phyloP scores from a whole-genome alignment of 2,797 vertebrate species.

The Danionella dracula region DNA sequence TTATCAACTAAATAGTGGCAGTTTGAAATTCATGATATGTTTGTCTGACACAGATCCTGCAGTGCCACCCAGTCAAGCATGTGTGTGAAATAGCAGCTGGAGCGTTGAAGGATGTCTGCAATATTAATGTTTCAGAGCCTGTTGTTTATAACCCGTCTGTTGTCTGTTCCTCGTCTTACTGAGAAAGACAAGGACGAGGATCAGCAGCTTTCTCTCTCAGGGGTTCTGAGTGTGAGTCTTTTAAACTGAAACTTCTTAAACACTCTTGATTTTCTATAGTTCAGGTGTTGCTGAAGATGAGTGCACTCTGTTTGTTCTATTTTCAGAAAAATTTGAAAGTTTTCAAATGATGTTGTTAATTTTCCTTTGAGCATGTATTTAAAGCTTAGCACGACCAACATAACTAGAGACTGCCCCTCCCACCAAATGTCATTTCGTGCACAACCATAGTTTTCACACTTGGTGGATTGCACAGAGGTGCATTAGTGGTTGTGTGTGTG shows the following conservation, averaged over 20 bases:
- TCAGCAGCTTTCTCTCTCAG: neutral
- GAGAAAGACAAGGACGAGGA: neutral
- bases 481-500: neutral
- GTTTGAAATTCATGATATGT: neutral
- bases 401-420: neutral
- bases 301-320: neutral
- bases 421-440: neutral
- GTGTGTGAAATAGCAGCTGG: neutral
- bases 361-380: constrained; percentile 6
- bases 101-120: neutral
- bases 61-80: neutral
- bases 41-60: neutral
- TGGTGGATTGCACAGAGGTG: neutral
- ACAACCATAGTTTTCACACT: neutral
- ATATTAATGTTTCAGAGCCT: neutral
- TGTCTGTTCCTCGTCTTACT: neutral
- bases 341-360: constrained; percentile 6
- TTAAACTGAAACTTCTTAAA: too few species aligned
- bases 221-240: neutral
- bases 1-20: neutral
- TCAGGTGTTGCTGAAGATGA: too few species aligned
- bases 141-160: neutral
- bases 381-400: neutral
- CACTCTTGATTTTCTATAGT: too few species aligned
- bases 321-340: too few species aligned